These are phyloP conservation scores for Phengaris arion DNA, from an alignment of 2,888 invertebrate genomes.

Conservation along the genomic window DNA sequence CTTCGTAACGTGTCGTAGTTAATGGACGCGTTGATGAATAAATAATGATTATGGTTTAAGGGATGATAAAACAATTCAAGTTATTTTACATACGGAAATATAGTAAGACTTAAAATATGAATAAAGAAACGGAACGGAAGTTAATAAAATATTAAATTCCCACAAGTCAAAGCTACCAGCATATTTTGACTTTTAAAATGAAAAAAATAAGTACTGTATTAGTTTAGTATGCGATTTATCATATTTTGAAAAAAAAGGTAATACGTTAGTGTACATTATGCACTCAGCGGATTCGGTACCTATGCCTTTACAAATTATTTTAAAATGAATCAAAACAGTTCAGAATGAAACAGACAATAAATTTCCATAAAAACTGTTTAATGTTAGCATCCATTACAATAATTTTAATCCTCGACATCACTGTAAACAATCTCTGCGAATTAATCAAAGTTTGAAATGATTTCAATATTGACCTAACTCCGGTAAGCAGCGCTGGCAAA, in stretches of 20 bases:
- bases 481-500: constrained; percentile 62
- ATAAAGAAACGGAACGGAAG: too few relatives aligned
- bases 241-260: too few relatives aligned
- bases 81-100: not conserved
- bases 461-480: constrained; percentile 78
- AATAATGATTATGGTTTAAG: not conserved
- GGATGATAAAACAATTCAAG: not conserved
- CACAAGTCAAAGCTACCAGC: too few relatives aligned
- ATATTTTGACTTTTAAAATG: too few relatives aligned
- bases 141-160: too few relatives aligned
- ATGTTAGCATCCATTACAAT: not conserved
- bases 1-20: not conserved
- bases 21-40: not conserved
- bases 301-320: too few relatives aligned
- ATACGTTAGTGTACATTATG: too few relatives aligned
- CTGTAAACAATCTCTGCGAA: constrained; percentile 71
- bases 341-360: not conserved
- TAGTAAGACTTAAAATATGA: too few relatives aligned
- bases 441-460: constrained; percentile 78
- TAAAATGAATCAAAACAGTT: too few relatives aligned
- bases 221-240: too few relatives aligned
- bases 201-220: too few relatives aligned
- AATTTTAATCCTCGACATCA: constrained; percentile 64
- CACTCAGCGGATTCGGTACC: too few relatives aligned
- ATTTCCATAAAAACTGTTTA: not conserved